Evolutionary conservation across 2,888 invertebrate species (phyloP).

Genomic region (Euspilapteryx auroguttella): DNA sequence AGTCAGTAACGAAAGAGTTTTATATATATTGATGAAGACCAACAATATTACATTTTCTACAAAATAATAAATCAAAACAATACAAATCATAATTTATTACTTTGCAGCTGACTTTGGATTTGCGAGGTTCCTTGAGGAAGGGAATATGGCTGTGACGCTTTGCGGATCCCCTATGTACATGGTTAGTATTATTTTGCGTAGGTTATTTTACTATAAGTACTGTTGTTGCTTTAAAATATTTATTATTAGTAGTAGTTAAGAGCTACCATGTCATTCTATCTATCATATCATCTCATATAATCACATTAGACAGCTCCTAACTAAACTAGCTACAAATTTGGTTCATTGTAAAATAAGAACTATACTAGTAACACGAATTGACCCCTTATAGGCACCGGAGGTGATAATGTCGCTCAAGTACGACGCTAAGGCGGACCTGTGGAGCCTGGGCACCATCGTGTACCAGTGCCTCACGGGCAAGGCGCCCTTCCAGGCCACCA

Average conservation of each 20-base stretch:
- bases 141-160: constrained; percentile 98
- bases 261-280: constrained; percentile 1
- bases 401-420: constrained; percentile 99
- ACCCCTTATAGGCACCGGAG: constrained; percentile 82
- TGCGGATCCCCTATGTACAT: constrained; percentile 99
- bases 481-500: constrained; percentile 97
- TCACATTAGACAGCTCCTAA: no score
- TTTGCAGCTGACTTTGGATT: constrained; percentile 96
- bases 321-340: not conserved
- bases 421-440: constrained; percentile 98
- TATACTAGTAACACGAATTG: not conserved
- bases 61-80: no score
- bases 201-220: not conserved
- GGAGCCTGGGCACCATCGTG: constrained; percentile 98
- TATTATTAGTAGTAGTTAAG: no score
- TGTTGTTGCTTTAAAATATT: not conserved
- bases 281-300: not conserved
- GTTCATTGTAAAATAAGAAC: not conserved
- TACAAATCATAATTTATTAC: no score
- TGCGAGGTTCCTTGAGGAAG: constrained; percentile 96
- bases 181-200: constrained; percentile 74
- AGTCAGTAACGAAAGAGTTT: no score
- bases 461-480: constrained; percentile 98
- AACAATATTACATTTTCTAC: no score
- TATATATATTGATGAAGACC: no score